Base-by-base conservation (phyloP, 2,888 invertebrate species). In the Lottia gigantea region DNA sequence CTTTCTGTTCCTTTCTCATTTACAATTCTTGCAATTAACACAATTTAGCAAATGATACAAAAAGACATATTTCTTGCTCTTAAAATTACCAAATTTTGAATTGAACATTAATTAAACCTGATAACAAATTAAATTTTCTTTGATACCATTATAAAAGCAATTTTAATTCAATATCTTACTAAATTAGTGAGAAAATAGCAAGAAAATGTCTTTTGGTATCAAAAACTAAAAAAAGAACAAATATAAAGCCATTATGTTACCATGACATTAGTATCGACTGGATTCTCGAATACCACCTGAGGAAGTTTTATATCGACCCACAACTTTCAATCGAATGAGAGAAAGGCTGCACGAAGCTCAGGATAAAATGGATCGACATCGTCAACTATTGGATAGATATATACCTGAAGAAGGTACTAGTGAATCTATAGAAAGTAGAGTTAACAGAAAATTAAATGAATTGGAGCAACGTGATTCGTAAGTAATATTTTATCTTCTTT, bases 371-470 rank as follows among this genome's bases (percentile, higher is more conserved):
- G 82, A 81, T 74, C 74, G 77, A 8, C 84, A 85, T 68, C 76
- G 80, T 47, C 84, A 84, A 72, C 76, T 85, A 66, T 73, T 85
- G 74, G 85, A 85, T 74, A 79, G 84, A 68, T 85, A 85, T 74
- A 77, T 83, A 68, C 66, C 62, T 25, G 75, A 75, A 19, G 46
- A 46, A n/a, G 66, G 62, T 25, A 63, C 65, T 1, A 23, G 66
- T 23, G 62, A 62, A 3, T 66, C 68, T 62, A 66, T 71, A 19
- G 68, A 64, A 15, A 46, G 47, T 55, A 55, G 64, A 16, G 64
- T 74, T 19, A 66, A 64, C 46, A 64, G 74, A 45, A 70, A 70
- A 66, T 69, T 65, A 67, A 65, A 47, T 12, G 70, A 66, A 19
- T 46, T 71, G 66, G 74, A 74, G 45, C 55, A 46, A 12, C 69